Base-by-base conservation (phyloP, 2,113 vertebrate genomes). In the zebrafish (Danio rerio) region DNA sequence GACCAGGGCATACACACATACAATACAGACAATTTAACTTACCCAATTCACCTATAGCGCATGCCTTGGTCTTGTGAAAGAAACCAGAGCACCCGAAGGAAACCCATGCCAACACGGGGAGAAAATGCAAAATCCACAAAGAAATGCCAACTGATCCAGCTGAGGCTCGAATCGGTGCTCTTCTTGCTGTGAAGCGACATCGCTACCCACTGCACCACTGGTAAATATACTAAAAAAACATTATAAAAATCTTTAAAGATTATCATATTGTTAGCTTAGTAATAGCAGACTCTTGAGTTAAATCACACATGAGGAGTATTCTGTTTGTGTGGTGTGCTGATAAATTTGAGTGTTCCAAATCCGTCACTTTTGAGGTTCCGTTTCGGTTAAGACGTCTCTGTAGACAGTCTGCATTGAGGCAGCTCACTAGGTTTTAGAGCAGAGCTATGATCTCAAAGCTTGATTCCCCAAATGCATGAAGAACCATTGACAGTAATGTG, bases 401-500 rank as follows among this genome's bases (percentile, higher is more conserved):
- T 43, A 5, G 63, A 18, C 63, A 45, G 16, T 68, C 0, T 2
- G n/a, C 40, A 45, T 40, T 2, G 42, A 45, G 42, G 49, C 49
- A 53, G 71, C 11, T 10, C 56, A 20, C 15, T n/a, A 43, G n/a
- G 71, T 6, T 74, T 31, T 55, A 45, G 16, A 40, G 52, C 13
- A 5, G 43, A 5, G 45, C 59, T 49, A 6, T 31, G n/a, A 47
- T 59, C 13, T 15, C 21, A 8, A 11, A 40, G 43, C 21, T 53
- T 6, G n/a, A 74, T 74, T 81, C 63, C 2, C 11, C 12, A 69
- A 45, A 62, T 15, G 50, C 66, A 20, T 49, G 63, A 68, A 68
- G 63, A 68, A 16, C 63, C 42, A 42, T 53, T 80, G 80, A 73
- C 43, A 11, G 40, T 82, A 82, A 81, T 82, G 58, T 15, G 20